A percentile compares a stretch with the other conserved stretches of the same genome.
These are phyloP conservation scores for Agrotis segetum DNA, from an alignment of 2,888 invertebrate species.

Conservation along the genomic window DNA sequence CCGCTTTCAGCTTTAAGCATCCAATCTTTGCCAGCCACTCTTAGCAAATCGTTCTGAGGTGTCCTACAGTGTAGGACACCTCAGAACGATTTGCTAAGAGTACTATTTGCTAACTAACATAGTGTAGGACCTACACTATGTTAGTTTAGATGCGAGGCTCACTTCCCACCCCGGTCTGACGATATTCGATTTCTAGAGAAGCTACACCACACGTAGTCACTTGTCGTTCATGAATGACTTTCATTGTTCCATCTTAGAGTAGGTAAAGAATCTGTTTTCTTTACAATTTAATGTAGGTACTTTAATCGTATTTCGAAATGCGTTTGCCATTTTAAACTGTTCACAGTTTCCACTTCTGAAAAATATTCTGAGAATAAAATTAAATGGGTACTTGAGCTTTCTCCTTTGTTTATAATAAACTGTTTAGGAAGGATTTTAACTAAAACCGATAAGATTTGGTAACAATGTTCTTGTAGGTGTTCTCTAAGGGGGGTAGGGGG, in stretches of 20 bases:
- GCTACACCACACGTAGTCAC: constrained; percentile 29
- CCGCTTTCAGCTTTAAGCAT: constrained; percentile 47
- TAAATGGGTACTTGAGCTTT: constrained; percentile 1
- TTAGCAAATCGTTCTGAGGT: constrained; percentile 41
- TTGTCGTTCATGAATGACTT: constrained; percentile 42
- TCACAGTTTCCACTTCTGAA: too few species aligned
- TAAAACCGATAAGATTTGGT: neutral
- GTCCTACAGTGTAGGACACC: too few species aligned
- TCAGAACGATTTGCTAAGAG: too few species aligned
- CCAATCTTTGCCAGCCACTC: constrained; percentile 56
- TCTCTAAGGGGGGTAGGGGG: neutral
- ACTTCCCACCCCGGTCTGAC: constrained; percentile 34
- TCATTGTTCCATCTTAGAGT: constrained; percentile 47
- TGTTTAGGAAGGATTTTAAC: neutral
- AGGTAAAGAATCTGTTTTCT: constrained; percentile 13
- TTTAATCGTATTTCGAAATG: constrained; percentile 6
- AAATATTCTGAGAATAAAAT: constrained; percentile 16
- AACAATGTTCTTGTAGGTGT: neutral
- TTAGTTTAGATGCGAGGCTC: constrained; percentile 45
- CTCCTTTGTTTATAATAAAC: constrained; percentile 20
- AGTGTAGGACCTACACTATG: too few species aligned
- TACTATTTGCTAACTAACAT: too few species aligned
- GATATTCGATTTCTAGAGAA: constrained; percentile 29
- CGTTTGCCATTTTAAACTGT: neutral
- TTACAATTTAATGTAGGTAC: constrained; percentile 11